Evolutionary conservation across 2,888 invertebrate species (phyloP).

Genomic region (Dorcus parallelipipedus): DNA sequence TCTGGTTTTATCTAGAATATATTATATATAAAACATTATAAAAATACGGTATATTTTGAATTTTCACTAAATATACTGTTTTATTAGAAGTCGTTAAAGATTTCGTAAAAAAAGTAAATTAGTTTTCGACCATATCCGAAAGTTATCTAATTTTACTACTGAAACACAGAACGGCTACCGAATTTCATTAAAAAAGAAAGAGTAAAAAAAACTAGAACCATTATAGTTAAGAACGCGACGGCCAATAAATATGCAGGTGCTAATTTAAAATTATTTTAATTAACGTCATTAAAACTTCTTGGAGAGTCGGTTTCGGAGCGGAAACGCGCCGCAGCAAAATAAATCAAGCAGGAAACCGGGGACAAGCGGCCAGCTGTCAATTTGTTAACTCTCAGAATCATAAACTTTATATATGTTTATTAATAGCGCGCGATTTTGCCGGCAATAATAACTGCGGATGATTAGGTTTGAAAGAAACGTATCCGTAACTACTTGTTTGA

Average conservation of each 20-base stretch:
- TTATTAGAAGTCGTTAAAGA: too few relatives aligned
- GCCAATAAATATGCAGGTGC: background rate
- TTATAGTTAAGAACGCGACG: too few relatives aligned
- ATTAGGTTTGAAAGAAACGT: background rate
- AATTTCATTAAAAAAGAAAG: too few relatives aligned
- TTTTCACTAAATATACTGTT: too few relatives aligned
- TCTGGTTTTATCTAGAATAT: too few relatives aligned
- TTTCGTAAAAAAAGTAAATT: too few relatives aligned
- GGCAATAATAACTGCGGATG: background rate
- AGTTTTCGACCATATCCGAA: too few relatives aligned
- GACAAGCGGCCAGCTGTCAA: conserved; percentile 1
- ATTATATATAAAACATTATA: too few relatives aligned
- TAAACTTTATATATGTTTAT: background rate
- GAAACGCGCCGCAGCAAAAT: background rate
- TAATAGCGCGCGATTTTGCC: background rate
- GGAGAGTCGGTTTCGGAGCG: background rate
- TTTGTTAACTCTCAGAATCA: background rate
- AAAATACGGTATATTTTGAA: too few relatives aligned
- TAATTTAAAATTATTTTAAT: conserved; percentile 2
- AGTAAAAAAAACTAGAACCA: too few relatives aligned
- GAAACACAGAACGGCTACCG: too few relatives aligned
- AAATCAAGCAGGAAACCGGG: background rate
- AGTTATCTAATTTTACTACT: too few relatives aligned
- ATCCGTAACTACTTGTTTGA: background rate
- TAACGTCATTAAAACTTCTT: background rate